Conservation (phyloP, 1,140 invertebrate species). For the Drosophila orena region DNA sequence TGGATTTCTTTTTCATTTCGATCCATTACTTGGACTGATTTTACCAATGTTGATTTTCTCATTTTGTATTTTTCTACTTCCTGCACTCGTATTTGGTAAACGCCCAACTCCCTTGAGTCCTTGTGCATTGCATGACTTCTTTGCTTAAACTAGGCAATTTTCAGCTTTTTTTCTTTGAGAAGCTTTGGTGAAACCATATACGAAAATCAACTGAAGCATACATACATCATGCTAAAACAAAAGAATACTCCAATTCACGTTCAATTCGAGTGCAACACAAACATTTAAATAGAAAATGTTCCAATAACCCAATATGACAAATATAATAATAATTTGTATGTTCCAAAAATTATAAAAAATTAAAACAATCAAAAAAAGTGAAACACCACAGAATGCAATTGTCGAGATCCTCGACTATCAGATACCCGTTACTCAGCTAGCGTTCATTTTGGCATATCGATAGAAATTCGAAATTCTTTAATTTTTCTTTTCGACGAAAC, state of each 20-base stretch:
- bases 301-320: background rate
- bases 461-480: too few relatives aligned
- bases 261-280: background rate
- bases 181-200: constrained; percentile 34
- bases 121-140: constrained; percentile 51
- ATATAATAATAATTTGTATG: background rate
- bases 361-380: too few relatives aligned
- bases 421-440: too few relatives aligned
- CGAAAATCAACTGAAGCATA: constrained; percentile 31
- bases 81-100: constrained; percentile 44
- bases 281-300: background rate
- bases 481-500: too few relatives aligned
- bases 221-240: constrained; percentile 9
- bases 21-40: constrained; percentile 23
- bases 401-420: too few relatives aligned
- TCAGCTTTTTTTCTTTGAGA: constrained; percentile 16
- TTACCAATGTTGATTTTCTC: constrained; percentile 21
- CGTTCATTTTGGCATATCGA: too few relatives aligned
- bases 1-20: constrained; percentile 28
- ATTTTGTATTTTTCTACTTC: constrained; percentile 43
- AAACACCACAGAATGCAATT: too few relatives aligned
- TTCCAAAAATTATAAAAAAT: background rate
- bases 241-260: background rate
- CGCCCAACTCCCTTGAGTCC: constrained; percentile 14
- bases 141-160: constrained; percentile 28